Evolutionary conservation across 2,797 vertebrate genomes (phyloP).

Genomic region (Gymnodraco acuticeps): DNA sequence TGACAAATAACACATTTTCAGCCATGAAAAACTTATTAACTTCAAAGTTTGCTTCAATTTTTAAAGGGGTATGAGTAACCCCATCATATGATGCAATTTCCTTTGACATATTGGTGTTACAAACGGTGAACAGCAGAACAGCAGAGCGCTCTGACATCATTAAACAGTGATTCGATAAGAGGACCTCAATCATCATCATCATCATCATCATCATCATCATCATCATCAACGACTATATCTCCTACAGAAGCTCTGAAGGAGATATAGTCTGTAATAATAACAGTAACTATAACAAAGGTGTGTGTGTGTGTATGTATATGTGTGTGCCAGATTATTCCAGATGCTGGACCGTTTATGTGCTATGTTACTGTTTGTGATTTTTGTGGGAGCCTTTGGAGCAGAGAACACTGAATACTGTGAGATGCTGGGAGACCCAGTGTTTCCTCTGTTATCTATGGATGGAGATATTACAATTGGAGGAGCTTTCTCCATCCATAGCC

Average conservation of each 20-base stretch:
- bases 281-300: not conserved
- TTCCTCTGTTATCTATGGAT: conserved; percentile 77
- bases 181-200: conserved; percentile 40
- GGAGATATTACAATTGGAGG: conserved; percentile 83
- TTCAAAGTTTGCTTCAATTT: too few relatives aligned
- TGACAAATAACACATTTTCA: too few relatives aligned
- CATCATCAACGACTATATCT: too few relatives aligned
- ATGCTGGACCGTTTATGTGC: conserved; percentile 41
- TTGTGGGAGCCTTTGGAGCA: conserved; percentile 55
- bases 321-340: conserved; percentile 17
- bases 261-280: not conserved
- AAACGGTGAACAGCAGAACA: too few relatives aligned
- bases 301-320: conserved; percentile 1
- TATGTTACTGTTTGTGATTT: conserved; percentile 65
- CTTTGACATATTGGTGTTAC: too few relatives aligned
- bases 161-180: conserved; percentile 40
- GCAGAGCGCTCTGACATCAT: conserved; percentile 37
- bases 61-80: too few relatives aligned
- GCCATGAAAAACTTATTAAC: too few relatives aligned
- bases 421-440: conserved; percentile 72
- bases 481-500: conserved; percentile 81
- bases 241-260: conserved; percentile 37
- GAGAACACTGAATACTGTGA: conserved; percentile 60
- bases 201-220: conserved; percentile 29
- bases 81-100: too few relatives aligned